Percentiles rank a stretch among this genome's conserved stretches.
Evolutionary conservation across 2,797 vertebrate genomes (phyloP).

Genomic region (Octomys mimax): DNA sequence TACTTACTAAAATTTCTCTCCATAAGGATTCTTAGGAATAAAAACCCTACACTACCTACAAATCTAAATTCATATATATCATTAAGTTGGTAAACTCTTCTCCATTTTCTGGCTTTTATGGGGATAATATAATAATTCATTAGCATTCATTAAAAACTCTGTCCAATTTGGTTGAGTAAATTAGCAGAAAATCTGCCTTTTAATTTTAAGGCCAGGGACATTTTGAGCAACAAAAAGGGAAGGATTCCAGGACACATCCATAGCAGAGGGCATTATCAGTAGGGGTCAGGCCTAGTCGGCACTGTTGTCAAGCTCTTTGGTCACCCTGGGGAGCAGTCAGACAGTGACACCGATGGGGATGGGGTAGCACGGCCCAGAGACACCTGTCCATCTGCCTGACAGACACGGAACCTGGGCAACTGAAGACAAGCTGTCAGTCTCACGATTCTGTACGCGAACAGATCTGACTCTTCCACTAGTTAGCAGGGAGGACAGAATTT

Average conservation of each 20-base stretch:
- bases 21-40: not conserved
- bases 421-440: not conserved
- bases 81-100: not conserved
- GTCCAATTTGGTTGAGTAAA: conserved; percentile 63
- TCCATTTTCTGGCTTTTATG: conserved; percentile 21
- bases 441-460: not conserved
- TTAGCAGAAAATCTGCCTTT: conserved; percentile 66
- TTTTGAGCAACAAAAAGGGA: not conserved
- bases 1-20: not conserved
- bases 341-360: not conserved
- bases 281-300: not conserved
- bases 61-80: not conserved
- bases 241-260: not conserved
- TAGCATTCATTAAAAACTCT: conserved; percentile 64
- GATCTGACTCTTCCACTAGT: conserved; percentile 5
- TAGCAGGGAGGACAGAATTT: not conserved
- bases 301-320: not conserved
- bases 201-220: conserved; percentile 55
- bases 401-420: not conserved
- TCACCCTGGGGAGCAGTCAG: not conserved
- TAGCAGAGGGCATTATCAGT: not conserved
- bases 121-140: conserved; percentile 55
- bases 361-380: not conserved
- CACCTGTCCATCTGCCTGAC: not conserved
- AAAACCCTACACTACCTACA: not conserved